These are phyloP conservation scores for Helicolenus hilgendorfi DNA, from an alignment of 2,797 vertebrate genomes.

Conservation along the genomic window DNA sequence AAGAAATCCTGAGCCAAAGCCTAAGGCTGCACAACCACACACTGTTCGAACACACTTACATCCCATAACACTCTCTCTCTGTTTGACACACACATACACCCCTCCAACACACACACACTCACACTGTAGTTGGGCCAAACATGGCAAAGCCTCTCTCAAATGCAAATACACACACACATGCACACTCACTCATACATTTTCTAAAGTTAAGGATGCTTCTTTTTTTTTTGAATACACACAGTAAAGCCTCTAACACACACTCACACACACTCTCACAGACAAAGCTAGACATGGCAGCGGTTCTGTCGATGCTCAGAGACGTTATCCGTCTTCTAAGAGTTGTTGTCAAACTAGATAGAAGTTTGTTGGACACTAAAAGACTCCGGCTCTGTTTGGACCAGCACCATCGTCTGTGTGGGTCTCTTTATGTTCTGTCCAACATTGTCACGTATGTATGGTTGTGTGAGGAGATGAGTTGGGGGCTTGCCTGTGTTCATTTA, in stretches of 20 bases:
- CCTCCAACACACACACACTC: constrained; percentile 36
- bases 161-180: constrained; percentile 60
- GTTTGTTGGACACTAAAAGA: constrained; percentile 76
- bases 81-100: constrained; percentile 68
- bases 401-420: constrained; percentile 54
- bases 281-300: constrained; percentile 79
- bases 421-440: constrained; percentile 63
- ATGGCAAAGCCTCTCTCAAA: constrained; percentile 73
- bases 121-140: constrained; percentile 69
- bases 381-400: constrained; percentile 54
- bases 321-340: constrained; percentile 79
- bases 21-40: constrained; percentile 85
- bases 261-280: constrained; percentile 40
- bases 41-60: constrained; percentile 83
- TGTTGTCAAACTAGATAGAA: constrained; percentile 77
- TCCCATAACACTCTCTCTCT: constrained; percentile 73
- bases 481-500: constrained; percentile 38
- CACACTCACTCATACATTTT: constrained; percentile 44
- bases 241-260: constrained; percentile 65
- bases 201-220: constrained; percentile 64
- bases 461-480: constrained; percentile 48
- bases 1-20: constrained; percentile 88
- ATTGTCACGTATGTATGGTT: constrained; percentile 39
- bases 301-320: constrained; percentile 77
- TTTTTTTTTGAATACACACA: constrained; percentile 47